Evolutionary conservation across 2,888 invertebrate genomes (phyloP).

Genomic region (Camponotus fellah): DNA sequence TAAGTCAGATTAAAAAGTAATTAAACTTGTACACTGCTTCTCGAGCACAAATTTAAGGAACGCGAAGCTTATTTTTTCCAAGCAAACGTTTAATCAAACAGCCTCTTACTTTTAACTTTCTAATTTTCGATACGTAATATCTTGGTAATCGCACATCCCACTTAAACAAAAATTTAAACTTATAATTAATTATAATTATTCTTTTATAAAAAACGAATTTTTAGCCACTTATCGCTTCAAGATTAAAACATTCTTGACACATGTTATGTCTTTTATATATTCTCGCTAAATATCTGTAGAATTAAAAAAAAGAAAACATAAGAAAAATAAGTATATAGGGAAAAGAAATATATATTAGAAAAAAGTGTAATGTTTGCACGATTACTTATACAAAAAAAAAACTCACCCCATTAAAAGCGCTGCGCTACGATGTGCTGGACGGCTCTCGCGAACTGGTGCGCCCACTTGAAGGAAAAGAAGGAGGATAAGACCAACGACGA

Average conservation of each 20-base stretch:
- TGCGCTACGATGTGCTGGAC: constrained; percentile 34
- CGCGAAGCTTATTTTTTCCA: neutral
- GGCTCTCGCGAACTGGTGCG: constrained; percentile 30
- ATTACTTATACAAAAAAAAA: neutral
- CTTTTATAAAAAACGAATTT: neutral
- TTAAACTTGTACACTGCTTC: neutral
- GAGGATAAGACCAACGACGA: constrained; percentile 35
- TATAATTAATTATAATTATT: neutral
- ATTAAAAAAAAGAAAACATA: neutral
- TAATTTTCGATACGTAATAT: neutral
- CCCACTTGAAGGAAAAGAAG: constrained; percentile 36
- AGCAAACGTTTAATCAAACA: neutral
- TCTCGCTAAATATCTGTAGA: neutral
- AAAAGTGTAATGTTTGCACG: neutral
- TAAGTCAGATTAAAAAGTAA: neutral
- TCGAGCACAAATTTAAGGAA: neutral
- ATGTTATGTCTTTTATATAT: neutral
- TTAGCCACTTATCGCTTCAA: neutral
- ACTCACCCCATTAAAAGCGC: constrained; percentile 67
- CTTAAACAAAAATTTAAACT: neutral
- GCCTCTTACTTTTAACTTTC: neutral
- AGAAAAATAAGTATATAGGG: neutral
- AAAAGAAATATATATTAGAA: neutral
- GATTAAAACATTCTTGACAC: neutral
- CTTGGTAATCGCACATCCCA: neutral